Percentiles rank a stretch among this genome's conserved stretches.
phyloP scores from a whole-genome alignment of 2,113 vertebrate genomes.

The Euleptes europaea region DNA sequence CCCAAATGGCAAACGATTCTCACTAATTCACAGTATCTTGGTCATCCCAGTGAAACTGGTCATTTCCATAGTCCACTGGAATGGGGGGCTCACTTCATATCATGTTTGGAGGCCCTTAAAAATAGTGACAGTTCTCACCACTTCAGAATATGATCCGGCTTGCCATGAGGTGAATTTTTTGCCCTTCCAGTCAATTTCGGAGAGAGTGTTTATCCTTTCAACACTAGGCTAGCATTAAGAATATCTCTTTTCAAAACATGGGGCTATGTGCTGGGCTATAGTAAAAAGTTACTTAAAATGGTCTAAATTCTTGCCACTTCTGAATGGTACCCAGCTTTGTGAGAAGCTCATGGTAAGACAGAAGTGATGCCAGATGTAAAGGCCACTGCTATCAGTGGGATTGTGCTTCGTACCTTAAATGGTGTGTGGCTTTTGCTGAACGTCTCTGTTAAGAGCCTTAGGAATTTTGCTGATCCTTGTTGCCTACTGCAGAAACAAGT shows the following conservation, averaged over 20 bases:
- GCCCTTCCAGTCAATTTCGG: too few relatives aligned
- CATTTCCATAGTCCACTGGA: background rate
- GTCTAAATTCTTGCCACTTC: background rate
- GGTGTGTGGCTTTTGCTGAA: too few relatives aligned
- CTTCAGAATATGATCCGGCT: background rate
- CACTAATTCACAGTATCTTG: background rate
- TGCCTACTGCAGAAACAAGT: too few relatives aligned
- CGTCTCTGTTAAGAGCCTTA: too few relatives aligned
- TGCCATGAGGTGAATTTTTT: background rate
- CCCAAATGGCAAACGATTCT: background rate
- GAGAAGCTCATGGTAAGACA: background rate
- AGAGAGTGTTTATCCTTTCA: too few relatives aligned
- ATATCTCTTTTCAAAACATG: too few relatives aligned
- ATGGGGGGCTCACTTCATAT: background rate
- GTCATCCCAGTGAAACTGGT: too few relatives aligned
- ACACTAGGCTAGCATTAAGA: too few relatives aligned
- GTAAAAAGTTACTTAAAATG: background rate
- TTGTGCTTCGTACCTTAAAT: too few relatives aligned
- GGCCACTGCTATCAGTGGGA: too few relatives aligned
- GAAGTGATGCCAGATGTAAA: background rate
- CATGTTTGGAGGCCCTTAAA: background rate
- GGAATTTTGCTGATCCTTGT: too few relatives aligned
- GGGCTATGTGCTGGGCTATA: background rate
- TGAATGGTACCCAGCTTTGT: background rate
- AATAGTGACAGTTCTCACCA: background rate